Percentiles rank a stretch among this genome's conserved stretches.
phyloP scores from a whole-genome alignment of 2,113 vertebrate species.

The Abramis brama region DNA sequence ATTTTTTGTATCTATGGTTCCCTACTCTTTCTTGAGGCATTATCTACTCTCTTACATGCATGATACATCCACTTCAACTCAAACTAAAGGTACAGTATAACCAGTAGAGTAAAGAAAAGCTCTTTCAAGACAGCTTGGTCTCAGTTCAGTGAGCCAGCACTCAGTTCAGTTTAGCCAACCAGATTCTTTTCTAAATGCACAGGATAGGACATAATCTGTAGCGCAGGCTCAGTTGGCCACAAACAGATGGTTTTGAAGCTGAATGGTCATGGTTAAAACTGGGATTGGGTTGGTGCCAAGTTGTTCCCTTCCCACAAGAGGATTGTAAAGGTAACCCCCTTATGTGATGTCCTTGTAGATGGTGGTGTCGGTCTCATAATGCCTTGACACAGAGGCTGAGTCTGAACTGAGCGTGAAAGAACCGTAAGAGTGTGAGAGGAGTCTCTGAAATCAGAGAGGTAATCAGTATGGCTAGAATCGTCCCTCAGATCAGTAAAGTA shows the following conservation, averaged over 20 bases:
- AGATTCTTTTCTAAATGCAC: conserved; percentile 66
- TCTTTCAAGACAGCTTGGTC: conserved; percentile 74
- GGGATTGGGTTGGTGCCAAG: conserved; percentile 54
- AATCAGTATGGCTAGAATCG: background rate
- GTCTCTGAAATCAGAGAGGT: conserved; percentile 1
- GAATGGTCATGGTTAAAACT: conserved; percentile 74
- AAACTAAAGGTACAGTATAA: conserved; percentile 13
- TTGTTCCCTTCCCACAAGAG: background rate
- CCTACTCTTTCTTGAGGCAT: background rate
- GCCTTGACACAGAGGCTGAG: background rate
- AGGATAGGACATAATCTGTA: conserved; percentile 74
- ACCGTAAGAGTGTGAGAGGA: background rate
- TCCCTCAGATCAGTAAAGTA: background rate
- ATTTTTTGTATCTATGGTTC: background rate
- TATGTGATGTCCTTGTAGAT: conserved; percentile 13
- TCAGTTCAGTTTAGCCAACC: conserved; percentile 67
- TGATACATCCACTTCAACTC: conserved; percentile 18
- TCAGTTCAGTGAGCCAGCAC: conserved; percentile 68
- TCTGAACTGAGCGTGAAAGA: background rate
- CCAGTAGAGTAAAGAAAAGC: conserved; percentile 68
- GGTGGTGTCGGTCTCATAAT: background rate
- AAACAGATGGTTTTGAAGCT: conserved; percentile 78
- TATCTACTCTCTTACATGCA: background rate
- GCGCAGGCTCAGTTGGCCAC: conserved; percentile 72
- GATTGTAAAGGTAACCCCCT: background rate